Conservation (phyloP, 2,797 vertebrate species). For the Tympanoctomys barrerae region DNA sequence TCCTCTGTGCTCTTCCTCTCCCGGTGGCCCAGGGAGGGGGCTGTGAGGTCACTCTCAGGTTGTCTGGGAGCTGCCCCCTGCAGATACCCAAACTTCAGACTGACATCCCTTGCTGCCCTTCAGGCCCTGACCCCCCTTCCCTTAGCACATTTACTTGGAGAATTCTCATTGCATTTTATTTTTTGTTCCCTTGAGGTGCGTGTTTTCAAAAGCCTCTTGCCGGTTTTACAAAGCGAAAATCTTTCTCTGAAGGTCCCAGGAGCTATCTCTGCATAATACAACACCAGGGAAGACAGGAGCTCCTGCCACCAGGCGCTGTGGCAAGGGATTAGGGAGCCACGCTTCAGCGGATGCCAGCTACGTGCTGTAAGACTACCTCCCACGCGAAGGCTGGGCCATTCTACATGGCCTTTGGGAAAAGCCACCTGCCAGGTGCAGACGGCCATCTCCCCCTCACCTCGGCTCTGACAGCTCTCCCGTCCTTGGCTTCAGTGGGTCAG, state of each 20-base stretch:
- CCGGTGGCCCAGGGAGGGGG: not conserved
- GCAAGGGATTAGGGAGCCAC: not conserved
- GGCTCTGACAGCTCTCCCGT: not conserved
- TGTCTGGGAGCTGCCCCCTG: not conserved
- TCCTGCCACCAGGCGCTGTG: rapidly evolving
- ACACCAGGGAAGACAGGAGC: not conserved
- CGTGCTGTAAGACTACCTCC: not conserved
- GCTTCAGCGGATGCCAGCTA: not conserved
- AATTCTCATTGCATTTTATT: not conserved
- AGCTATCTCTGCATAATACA: not conserved
- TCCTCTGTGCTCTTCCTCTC: not conserved
- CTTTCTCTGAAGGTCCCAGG: not conserved
- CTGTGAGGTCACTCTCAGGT: not conserved
- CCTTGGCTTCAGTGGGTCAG: not conserved
- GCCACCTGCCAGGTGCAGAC: not conserved
- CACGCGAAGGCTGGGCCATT: not conserved
- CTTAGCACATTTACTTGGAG: not conserved
- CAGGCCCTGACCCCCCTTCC: not conserved
- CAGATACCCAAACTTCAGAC: not conserved
- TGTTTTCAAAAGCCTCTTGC: not conserved
- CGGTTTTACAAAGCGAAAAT: not conserved
- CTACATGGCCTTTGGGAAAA: not conserved
- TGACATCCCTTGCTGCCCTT: not conserved
- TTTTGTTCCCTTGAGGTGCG: not conserved
- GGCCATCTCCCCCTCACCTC: not conserved